phyloP scores from a whole-genome alignment of 2,797 vertebrate genomes.

The Rallus crepitans region DNA sequence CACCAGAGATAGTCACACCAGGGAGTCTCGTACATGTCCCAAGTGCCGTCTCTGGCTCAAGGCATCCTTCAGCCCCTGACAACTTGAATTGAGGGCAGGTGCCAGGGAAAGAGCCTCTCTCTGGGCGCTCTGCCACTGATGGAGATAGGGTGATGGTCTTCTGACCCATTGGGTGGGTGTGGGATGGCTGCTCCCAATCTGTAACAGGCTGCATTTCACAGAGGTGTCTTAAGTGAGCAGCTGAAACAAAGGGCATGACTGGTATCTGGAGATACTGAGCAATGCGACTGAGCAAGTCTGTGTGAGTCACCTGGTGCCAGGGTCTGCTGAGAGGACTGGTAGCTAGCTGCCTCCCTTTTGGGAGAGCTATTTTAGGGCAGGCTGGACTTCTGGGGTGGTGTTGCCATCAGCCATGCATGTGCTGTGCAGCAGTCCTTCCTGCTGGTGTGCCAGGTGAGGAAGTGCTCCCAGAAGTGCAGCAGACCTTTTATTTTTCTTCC shows the following conservation, averaged over 20 bases:
- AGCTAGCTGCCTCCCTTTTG: neutral
- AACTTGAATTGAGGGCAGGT: neutral
- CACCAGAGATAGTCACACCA: neutral
- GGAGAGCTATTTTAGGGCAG: neutral
- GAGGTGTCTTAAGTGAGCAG: neutral
- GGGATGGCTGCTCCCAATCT: neutral
- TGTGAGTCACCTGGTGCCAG: neutral
- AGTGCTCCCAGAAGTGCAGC: neutral
- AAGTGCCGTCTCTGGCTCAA: neutral
- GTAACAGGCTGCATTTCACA: neutral
- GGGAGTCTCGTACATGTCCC: neutral
- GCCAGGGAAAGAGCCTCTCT: neutral
- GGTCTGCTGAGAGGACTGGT: neutral
- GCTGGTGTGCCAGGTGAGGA: neutral
- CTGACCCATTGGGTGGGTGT: neutral
- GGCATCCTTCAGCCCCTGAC: neutral
- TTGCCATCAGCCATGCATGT: accelerated
- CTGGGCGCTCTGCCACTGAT: accelerated
- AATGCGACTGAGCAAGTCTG: accelerated
- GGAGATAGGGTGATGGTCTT: neutral
- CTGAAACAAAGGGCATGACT: neutral
- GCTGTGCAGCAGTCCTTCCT: neutral
- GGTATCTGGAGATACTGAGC: neutral
- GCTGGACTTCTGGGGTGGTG: neutral
- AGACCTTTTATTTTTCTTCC: neutral